Evolutionary conservation across 2,113 vertebrate genomes (phyloP).

Genomic region (Halcyon senegalensis): DNA sequence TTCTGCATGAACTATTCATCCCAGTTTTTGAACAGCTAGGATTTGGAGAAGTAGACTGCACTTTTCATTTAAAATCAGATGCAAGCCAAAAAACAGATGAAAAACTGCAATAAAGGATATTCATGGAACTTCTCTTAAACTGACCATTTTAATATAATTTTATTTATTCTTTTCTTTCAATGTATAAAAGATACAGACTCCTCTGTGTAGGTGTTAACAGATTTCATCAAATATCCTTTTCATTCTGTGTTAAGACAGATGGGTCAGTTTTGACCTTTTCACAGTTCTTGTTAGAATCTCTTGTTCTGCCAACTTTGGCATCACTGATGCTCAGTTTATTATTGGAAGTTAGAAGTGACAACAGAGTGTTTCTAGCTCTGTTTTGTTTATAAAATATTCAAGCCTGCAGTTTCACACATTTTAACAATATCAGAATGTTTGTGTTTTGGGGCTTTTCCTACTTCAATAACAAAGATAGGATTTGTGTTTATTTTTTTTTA

Average conservation of each 20-base stretch:
- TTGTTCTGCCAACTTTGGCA: neutral
- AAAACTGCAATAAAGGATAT: neutral
- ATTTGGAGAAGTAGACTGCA: neutral
- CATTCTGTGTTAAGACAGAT: neutral
- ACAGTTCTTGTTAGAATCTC: neutral
- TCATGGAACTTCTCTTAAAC: neutral
- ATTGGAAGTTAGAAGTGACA: neutral
- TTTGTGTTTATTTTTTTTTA: neutral
- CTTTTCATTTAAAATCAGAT: neutral
- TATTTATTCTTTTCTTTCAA: neutral
- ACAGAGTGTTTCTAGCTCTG: neutral
- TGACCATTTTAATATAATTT: neutral
- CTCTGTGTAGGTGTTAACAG: neutral
- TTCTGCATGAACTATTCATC: neutral
- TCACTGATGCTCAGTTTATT: neutral
- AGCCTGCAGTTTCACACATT: neutral
- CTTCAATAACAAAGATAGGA: neutral
- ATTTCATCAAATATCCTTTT: neutral
- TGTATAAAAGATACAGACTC: neutral
- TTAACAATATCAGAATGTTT: neutral
- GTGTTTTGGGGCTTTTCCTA: neutral
- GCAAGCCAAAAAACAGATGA: neutral
- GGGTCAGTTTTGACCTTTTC: slow-evolving; percentile 25
- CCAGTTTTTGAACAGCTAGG: neutral
- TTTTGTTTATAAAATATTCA: neutral